Evolutionary conservation across 2,888 invertebrate genomes (phyloP), one percentile per base, ranked within the genome.

Genomic region (Polydesmus complanatus): DNA sequence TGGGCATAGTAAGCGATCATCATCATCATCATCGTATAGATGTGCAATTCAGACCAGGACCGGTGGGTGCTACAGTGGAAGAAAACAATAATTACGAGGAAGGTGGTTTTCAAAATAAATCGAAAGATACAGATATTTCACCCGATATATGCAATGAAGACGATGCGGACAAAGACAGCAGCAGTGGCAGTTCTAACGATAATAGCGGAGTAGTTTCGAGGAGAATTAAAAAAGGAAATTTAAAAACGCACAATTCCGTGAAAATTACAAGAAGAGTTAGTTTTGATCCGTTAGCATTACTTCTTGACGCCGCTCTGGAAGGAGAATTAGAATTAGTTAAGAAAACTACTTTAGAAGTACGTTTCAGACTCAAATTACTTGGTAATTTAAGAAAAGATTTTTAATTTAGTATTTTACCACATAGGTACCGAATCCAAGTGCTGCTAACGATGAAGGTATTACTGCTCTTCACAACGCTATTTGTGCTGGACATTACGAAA

Each of bases 381-480:
- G 3, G 11, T 8, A 25, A 54, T 19, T 14, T n/a, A n/a, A n/a
- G n/a, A n/a, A 54, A 54, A 19, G 11, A 25, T 25, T 8, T 8
- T 51, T 51, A 21, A n/a, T 19, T 19, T 51, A n/a, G 21, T 21
- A 55, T 23, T 54, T 23, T 56, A 21, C 47, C n/a, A n/a, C 5
- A 8, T 65, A 94, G 81, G 87, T 95, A 66, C 82, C 89, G 67
- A 92, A 97, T 78, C 93, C 96, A 49, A 96, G 95, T 74, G 91
- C 91, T 60, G 91, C 96, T 62, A 98, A 97, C 74, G 97, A 98
- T 75, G 98, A 98, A 77, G 98, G 98, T 60, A 98, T 99, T 71
- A 98, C 98, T 1, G 98, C 98, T 50, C 81, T 98, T 63, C 98
- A 98, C 78, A 98, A 99, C 76, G 96, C 98, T 68, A 97, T 98